Percentiles rank a stretch among this genome's conserved stretches.
Evolutionary conservation across 2,797 vertebrate species (phyloP).

Genomic region (Thalassophryne amazonica): DNA sequence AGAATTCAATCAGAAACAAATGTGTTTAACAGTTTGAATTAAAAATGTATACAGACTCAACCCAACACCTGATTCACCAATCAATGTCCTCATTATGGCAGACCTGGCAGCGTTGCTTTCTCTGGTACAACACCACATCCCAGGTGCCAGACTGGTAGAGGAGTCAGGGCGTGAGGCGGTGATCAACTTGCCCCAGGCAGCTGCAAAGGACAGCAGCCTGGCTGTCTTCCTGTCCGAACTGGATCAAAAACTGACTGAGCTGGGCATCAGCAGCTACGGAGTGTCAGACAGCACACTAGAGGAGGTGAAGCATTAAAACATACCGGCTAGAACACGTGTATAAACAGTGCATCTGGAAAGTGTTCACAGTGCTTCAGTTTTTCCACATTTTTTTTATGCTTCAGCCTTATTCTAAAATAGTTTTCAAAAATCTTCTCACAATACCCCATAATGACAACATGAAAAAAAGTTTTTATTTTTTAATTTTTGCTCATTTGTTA

Average conservation of each 20-base stretch:
- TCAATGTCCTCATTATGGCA: conserved; percentile 24
- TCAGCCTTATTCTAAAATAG: too few relatives aligned
- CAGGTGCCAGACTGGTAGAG: conserved; percentile 77
- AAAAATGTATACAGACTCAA: too few relatives aligned
- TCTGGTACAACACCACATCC: conserved; percentile 75
- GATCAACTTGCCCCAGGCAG: conserved; percentile 78
- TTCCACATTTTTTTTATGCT: too few relatives aligned
- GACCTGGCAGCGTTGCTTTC: conserved; percentile 72
- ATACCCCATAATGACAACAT: too few relatives aligned
- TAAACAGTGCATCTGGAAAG: too few relatives aligned
- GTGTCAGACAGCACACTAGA: conserved; percentile 89
- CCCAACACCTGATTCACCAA: not conserved
- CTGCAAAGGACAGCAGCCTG: conserved; percentile 81
- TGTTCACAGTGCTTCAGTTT: too few relatives aligned
- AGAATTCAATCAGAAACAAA: not conserved
- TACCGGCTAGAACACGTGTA: not conserved
- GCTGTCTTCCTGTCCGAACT: conserved; percentile 80
- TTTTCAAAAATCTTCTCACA: too few relatives aligned
- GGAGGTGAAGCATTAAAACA: conserved; percentile 73
- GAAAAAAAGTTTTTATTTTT: too few relatives aligned
- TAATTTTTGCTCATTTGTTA: too few relatives aligned
- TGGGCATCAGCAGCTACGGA: conserved; percentile 85
- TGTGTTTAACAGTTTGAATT: too few relatives aligned
- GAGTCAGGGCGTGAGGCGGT: conserved; percentile 82
- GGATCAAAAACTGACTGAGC: conserved; percentile 74